Evolutionary conservation across 2,888 invertebrate species (phyloP), one percentile per base, ranked within the genome.

Genomic region (Chrysolina americana): DNA sequence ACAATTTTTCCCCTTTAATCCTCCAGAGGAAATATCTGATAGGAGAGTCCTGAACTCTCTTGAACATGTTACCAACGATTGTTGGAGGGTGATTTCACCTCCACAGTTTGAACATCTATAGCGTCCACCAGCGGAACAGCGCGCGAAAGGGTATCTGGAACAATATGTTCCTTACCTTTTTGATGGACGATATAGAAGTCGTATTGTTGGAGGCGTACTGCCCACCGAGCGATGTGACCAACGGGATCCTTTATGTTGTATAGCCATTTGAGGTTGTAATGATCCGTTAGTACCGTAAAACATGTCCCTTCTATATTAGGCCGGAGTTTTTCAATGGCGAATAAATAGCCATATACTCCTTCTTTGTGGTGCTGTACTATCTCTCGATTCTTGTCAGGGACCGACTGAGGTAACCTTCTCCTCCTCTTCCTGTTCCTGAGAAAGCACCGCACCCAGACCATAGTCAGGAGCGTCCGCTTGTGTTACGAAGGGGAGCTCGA

Each of bases 121-220:
- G n/a, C n/a, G n/a, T n/a, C 23, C 0, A 48, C 13, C 8, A 41
- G 44, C 48, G 64, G 23, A 21, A 79, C 73, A 0, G 76, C 17
- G 13, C 76, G 70, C 9, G 76, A 80, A 17, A 80, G 48, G 5
- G 74, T 65, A 56, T 80, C 77, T 9, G 79, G 78, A 36, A 78
- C 72, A 0, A 79, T 19, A 68, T 78, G 75, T 3, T 77, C 71
- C 41, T 78, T 78, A 1, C 77, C 77, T 63, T 78, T 78, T 3
- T 74, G 72, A 50, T 28, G 28, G 28, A 28, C 28, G 28, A 28
- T 28, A 28, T 28, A 2, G 2, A 28, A 28, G 2, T 5, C n/a
- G n/a, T n/a, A n/a, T n/a, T n/a, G n/a, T n/a, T n/a, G n/a, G n/a
- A n/a, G n/a, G n/a, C n/a, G n/a, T n/a, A n/a, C n/a, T n/a, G n/a